These are phyloP conservation scores for Macrosoma leucophasiata DNA, from an alignment of 2,888 invertebrate genomes.

Conservation along the genomic window DNA sequence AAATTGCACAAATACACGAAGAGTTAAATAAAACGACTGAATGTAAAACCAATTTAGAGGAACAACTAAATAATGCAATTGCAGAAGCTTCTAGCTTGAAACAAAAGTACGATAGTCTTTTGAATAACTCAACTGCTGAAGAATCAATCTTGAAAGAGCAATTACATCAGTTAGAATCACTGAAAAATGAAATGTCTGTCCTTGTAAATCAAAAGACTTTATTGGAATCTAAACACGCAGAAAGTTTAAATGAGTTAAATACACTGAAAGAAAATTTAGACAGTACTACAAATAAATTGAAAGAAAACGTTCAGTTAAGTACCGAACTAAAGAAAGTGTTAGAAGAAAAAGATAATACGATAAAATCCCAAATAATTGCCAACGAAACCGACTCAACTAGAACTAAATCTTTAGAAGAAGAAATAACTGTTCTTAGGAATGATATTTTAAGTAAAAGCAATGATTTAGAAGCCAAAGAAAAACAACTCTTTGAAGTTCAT, in stretches of 20 bases:
- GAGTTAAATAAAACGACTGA: slow-evolving; percentile 55
- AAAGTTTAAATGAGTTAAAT: slow-evolving; percentile 39
- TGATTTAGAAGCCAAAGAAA: slow-evolving; percentile 45
- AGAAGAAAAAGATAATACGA: slow-evolving; percentile 47
- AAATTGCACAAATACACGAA: slow-evolving; percentile 53
- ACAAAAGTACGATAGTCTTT: slow-evolving; percentile 60
- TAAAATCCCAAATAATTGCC: slow-evolving; percentile 48
- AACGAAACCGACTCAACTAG: slow-evolving; percentile 41
- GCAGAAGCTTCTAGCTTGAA: slow-evolving; percentile 52
- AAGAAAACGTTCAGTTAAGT: slow-evolving; percentile 38
- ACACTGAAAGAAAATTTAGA: slow-evolving; percentile 45
- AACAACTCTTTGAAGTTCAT: slow-evolving; percentile 41
- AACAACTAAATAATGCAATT: slow-evolving; percentile 51
- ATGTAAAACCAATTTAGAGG: slow-evolving; percentile 64
- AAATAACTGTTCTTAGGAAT: slow-evolving; percentile 43
- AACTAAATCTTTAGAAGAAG: slow-evolving; percentile 42
- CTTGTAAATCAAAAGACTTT: slow-evolving; percentile 50
- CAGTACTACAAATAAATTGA: slow-evolving; percentile 38
- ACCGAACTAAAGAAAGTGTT: slow-evolving; percentile 41
- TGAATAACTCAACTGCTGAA: slow-evolving; percentile 58
- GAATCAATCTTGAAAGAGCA: slow-evolving; percentile 59
- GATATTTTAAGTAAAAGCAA: slow-evolving; percentile 41
- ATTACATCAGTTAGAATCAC: slow-evolving; percentile 45
- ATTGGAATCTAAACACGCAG: slow-evolving; percentile 45
- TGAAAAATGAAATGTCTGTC: slow-evolving; percentile 48